Evolutionary conservation across 1,140 invertebrate genomes (phyloP).

Genomic region (Plectus sambesii): DNA sequence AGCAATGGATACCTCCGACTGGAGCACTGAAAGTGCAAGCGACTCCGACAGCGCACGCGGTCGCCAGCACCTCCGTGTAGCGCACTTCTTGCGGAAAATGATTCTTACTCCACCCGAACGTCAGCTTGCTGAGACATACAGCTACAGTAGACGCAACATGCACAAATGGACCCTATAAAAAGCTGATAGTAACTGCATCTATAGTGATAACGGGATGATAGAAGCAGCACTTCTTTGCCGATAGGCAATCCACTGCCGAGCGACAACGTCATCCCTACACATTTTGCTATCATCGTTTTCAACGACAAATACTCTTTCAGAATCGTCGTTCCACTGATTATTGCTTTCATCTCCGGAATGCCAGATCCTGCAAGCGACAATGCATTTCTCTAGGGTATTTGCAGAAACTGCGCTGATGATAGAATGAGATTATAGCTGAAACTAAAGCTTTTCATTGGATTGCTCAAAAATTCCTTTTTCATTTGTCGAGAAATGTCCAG

Average conservation of each 20-base stretch:
- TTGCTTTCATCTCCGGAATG: conserved; percentile 99
- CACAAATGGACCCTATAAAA: conserved; percentile 43
- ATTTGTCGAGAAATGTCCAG: conserved; percentile 2
- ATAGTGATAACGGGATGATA: neutral
- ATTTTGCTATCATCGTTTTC: conserved; percentile 82
- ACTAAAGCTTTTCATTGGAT: too few species aligned
- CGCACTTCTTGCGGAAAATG: conserved; percentile 42
- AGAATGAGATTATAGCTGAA: too few species aligned
- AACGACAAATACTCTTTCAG: conserved; percentile 94
- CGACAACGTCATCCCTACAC: conserved; percentile 84
- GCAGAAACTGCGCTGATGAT: too few species aligned
- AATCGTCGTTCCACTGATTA: conserved; percentile 82
- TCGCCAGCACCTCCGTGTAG: conserved; percentile 42
- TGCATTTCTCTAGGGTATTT: too few species aligned
- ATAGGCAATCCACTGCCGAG: conserved; percentile 87
- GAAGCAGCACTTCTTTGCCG: conserved; percentile 73
- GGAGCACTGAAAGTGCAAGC: conserved; percentile 19
- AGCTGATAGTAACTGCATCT: conserved; percentile 13
- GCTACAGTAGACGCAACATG: conserved; percentile 40
- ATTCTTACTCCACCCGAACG: conserved; percentile 38
- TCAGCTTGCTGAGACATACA: conserved; percentile 32
- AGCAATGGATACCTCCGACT: conserved; percentile 14
- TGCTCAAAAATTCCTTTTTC: conserved; percentile 19
- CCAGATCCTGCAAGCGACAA: conserved; percentile 79
- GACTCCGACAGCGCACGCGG: conserved; percentile 43